Base-by-base conservation (phyloP, 2,113 vertebrate genomes). In the Cromileptes altivelis region DNA sequence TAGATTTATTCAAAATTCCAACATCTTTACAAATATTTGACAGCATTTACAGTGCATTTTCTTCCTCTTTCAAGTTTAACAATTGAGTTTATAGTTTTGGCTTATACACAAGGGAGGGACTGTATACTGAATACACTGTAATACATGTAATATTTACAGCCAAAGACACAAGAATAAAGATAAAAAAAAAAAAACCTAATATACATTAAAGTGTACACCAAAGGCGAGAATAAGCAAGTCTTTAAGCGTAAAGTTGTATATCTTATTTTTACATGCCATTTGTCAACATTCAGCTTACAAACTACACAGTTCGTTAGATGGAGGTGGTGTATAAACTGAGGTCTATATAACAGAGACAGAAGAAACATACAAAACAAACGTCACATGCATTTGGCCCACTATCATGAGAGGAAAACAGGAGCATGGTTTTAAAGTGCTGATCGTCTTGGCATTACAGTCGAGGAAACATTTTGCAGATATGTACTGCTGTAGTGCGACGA, bases 1-100 rank as follows among this genome's bases (percentile, higher is more conserved):
- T 73, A 33, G 12, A 89, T 93, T 94, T 92, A 94, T 92, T 94
- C 82, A 84, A 94, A 93, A 93, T 87, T 58, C 62, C 84, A 75
- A 85, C 70, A 81, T 57, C 71, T 81, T 63, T 88, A 89, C 78
- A 86, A 76, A 88, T 81, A 84, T 85, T 72, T 82, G 45, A 84
- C 89, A 93, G 55, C 21, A 1, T 88, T 88, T 80, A 85, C 50
- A 62, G 70, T 78, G 57, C 70, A 85, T 60, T 77, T 50, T 67
- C 17, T 61, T 70, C 53, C 55, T 86, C 75, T 78, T 90, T 93
- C 84, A 91, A 91, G 92, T 93, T 82, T 93, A 82, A 92, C 57
- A 65, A 65, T 49, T 82, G 21, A 82, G 75, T 80, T 72, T 70
- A 79, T 80, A 83, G 21, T 87, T 88, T 95, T 95, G 94, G 93